A percentile compares a stretch with the other conserved stretches of the same genome.
Conservation (phyloP, 2,113 vertebrate genomes). For the Anseranas semipalmata region DNA sequence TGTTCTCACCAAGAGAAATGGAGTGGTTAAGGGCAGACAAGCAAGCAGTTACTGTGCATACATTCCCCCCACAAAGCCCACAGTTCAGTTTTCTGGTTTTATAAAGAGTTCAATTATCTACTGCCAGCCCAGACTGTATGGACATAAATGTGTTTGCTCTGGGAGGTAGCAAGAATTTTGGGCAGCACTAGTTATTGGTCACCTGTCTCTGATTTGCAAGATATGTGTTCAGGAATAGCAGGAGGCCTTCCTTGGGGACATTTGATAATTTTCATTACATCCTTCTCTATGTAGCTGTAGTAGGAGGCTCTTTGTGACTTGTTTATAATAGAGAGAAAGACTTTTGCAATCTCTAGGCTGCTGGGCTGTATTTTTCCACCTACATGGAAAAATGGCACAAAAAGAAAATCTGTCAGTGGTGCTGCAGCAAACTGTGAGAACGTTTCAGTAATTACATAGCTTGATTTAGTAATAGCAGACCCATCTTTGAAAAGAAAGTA, state of each 20-base stretch:
- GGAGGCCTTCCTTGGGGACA: background rate
- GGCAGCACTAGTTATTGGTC: background rate
- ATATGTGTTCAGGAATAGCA: background rate
- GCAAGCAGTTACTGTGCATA: background rate
- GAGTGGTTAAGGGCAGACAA: background rate
- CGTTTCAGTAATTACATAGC: background rate
- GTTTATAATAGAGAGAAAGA: background rate
- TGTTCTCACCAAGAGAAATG: background rate
- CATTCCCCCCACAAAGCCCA: fast-evolving
- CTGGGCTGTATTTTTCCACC: background rate
- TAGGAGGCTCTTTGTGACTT: constrained; percentile 9
- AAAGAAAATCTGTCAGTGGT: background rate
- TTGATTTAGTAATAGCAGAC: background rate
- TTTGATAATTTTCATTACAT: background rate
- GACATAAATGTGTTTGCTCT: background rate
- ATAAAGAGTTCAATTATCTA: background rate
- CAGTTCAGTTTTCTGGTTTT: background rate
- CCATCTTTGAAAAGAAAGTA: background rate
- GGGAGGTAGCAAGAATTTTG: background rate
- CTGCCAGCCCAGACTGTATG: background rate
- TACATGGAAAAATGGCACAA: background rate
- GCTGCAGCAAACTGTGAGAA: background rate
- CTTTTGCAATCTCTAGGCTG: background rate
- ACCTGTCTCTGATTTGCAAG: background rate
- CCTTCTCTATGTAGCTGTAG: background rate